Percentiles rank a stretch among this genome's conserved stretches.
These are phyloP conservation scores for Cylloceria caligata DNA, from an alignment of 2,888 invertebrate genomes.

Conservation along the genomic window DNA sequence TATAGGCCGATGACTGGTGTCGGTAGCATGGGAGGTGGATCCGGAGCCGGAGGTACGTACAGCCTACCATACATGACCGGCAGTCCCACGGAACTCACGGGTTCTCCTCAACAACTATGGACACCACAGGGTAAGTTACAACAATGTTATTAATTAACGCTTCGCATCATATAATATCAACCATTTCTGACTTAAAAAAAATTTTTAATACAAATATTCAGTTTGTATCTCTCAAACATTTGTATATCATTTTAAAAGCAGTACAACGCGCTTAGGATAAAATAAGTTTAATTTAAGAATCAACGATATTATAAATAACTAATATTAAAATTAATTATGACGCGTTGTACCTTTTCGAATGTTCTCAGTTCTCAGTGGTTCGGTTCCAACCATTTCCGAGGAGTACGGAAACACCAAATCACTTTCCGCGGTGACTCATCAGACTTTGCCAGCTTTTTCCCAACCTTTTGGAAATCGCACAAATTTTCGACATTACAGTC, in stretches of 20 bases:
- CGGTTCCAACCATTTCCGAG: constrained; percentile 74
- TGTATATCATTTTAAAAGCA: too few relatives aligned
- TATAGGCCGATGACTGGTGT: constrained; percentile 77
- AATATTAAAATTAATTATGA: too few relatives aligned
- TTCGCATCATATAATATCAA: too few relatives aligned
- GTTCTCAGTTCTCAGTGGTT: constrained; percentile 69
- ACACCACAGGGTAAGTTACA: constrained; percentile 74
- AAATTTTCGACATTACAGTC: constrained; percentile 77
- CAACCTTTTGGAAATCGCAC: constrained; percentile 85
- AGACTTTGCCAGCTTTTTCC: constrained; percentile 86
- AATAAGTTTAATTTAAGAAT: too few relatives aligned
- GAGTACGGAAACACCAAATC: constrained; percentile 81
- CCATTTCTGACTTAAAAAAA: neutral
- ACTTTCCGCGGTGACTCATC: constrained; percentile 81
- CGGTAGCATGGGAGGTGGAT: constrained; percentile 70
- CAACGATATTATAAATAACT: neutral
- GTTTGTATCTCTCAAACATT: too few relatives aligned
- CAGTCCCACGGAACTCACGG: constrained; percentile 77
- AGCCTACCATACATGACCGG: constrained; percentile 76
- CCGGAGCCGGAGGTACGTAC: constrained; percentile 71
- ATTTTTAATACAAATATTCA: neutral
- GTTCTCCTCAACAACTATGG: constrained; percentile 78
- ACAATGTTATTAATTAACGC: too few relatives aligned
- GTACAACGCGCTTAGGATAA: too few relatives aligned
- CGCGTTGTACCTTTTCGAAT: neutral